These are phyloP conservation scores for Dreissena polymorpha DNA, from an alignment of 1,140 invertebrate species.

Conservation along the genomic window DNA sequence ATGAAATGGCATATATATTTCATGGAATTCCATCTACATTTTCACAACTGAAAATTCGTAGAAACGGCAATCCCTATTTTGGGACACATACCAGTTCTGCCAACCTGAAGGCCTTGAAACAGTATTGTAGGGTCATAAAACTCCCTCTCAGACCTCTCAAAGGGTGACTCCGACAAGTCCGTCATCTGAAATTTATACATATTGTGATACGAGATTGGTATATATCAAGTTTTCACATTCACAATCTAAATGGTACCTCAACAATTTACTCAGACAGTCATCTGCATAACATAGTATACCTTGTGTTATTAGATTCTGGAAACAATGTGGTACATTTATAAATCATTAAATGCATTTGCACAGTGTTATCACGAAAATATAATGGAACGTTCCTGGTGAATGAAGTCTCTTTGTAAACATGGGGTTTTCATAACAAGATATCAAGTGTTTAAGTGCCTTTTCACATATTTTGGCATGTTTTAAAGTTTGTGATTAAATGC, in stretches of 20 bases:
- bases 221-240: background rate
- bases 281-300: background rate
- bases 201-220: background rate
- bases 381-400: too few relatives aligned
- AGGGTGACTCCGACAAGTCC: conserved; percentile 6
- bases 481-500: too few relatives aligned
- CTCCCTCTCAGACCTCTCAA: conserved; percentile 29
- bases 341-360: too few relatives aligned
- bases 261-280: background rate
- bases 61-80: background rate
- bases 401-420: too few relatives aligned
- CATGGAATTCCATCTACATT: too few relatives aligned
- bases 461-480: too few relatives aligned
- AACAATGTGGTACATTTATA: background rate
- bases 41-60: too few relatives aligned
- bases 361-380: too few relatives aligned
- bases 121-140: conserved; percentile 49
- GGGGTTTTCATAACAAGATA: too few relatives aligned
- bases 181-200: background rate
- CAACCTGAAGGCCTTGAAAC: conserved; percentile 46
- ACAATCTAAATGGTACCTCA: background rate
- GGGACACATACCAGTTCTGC: conserved; percentile 44
- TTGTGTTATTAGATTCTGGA: background rate
- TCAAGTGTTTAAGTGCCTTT: too few relatives aligned
- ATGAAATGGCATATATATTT: too few relatives aligned